Conservation (phyloP, 2,888 invertebrate species). For the Caenorhabditis sp. region DNA sequence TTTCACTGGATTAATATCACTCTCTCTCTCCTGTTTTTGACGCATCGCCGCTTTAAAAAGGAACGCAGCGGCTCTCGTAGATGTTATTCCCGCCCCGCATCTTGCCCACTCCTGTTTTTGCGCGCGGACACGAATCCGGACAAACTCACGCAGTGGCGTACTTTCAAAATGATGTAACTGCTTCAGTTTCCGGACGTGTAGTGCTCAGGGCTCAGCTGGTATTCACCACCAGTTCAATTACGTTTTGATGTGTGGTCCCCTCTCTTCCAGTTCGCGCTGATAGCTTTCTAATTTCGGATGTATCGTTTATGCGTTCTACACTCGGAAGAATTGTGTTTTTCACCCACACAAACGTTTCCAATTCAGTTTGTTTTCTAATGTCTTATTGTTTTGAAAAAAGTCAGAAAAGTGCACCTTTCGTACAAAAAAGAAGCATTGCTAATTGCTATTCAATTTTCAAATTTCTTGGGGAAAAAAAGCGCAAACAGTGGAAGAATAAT, state of each 20-base stretch:
- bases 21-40: constrained; percentile 8
- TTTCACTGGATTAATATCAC: constrained; percentile 25
- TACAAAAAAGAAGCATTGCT: not conserved
- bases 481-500: constrained; percentile 25
- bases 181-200: not conserved
- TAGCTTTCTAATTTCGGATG: constrained; percentile 47
- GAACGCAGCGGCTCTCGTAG: constrained; percentile 6
- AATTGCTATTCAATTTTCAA: constrained; percentile 22
- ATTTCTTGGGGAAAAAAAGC: constrained; percentile 20
- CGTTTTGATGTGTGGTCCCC: constrained; percentile 61
- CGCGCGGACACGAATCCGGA: constrained; percentile 25
- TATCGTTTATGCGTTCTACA: constrained; percentile 50
- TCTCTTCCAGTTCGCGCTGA: constrained; percentile 39
- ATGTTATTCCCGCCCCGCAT: not conserved
- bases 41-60: not conserved
- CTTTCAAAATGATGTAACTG: constrained; percentile 50
- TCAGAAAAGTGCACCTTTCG: too few relatives aligned
- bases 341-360: too few relatives aligned
- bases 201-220: constrained; percentile 47
- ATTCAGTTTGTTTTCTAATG: too few relatives aligned
- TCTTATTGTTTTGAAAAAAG: too few relatives aligned
- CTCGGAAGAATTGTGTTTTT: constrained; percentile 22
- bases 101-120: constrained; percentile 9
- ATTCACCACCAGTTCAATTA: constrained; percentile 45
- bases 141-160: constrained; percentile 24